Conservation (phyloP, 2,888 invertebrate species). For the Lissocephala sabroskyi region DNA sequence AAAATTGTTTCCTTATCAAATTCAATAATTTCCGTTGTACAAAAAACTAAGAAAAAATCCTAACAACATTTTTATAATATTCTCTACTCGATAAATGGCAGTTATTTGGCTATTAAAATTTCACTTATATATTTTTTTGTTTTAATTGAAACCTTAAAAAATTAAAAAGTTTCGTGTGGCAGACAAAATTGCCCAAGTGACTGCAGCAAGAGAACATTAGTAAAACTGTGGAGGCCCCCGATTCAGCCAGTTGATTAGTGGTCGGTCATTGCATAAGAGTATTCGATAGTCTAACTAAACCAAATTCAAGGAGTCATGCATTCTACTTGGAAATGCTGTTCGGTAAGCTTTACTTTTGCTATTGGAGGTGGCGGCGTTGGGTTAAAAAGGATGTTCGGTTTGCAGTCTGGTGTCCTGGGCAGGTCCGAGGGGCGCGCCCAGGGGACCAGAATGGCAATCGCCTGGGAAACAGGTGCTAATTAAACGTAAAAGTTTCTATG, state of each 20-base stretch:
- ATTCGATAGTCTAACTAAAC: conserved; percentile 1
- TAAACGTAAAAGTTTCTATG: conserved; percentile 70
- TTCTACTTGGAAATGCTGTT: conserved; percentile 6
- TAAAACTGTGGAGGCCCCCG: conserved; percentile 13
- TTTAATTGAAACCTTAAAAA: conserved; percentile 53
- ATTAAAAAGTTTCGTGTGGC: conserved; percentile 21
- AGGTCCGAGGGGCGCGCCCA: conserved; percentile 15
- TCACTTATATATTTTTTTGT: conserved; percentile 9
- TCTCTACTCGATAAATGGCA: conserved; percentile 45
- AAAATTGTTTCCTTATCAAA: conserved; percentile 42
- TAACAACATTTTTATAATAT: conserved; percentile 25
- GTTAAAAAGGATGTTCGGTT: conserved; percentile 8
- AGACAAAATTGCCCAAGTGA: conserved; percentile 52
- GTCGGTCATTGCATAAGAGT: too few species aligned
- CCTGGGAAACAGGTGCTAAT: conserved; percentile 61
- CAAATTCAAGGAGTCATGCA: conserved; percentile 13
- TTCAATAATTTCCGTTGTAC: conserved; percentile 32
- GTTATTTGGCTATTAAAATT: conserved; percentile 54
- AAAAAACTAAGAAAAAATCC: conserved; percentile 19
- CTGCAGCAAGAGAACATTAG: conserved; percentile 30
- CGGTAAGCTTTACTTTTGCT: conserved; percentile 25
- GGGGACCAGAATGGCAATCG: conserved; percentile 39
- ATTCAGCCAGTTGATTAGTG: conserved; percentile 6
- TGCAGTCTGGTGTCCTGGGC: not conserved
- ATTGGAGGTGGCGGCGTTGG: conserved; percentile 62